Evolutionary conservation across 2,888 invertebrate species (phyloP).

Genomic region (Coleophora flavipennella): DNA sequence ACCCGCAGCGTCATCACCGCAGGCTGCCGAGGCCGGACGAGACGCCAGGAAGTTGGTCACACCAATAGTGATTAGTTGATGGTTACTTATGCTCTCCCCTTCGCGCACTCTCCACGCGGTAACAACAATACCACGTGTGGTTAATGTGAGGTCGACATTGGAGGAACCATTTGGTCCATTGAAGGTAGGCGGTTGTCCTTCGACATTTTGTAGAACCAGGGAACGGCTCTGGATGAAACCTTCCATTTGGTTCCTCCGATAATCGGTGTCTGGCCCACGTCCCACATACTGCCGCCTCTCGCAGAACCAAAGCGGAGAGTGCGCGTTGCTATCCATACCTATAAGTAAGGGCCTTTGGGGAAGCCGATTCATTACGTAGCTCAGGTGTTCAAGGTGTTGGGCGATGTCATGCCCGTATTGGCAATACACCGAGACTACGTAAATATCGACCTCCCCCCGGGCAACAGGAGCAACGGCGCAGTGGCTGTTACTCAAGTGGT

Average conservation of each 20-base stretch:
- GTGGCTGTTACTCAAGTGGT: constrained; percentile 12
- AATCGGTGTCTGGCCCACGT: constrained; percentile 7
- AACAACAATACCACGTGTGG: constrained; percentile 1
- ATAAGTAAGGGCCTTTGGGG: constrained; percentile 7
- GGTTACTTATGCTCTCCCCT: constrained; percentile 14
- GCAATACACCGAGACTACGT: constrained; percentile 16
- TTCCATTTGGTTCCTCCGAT: constrained; percentile 10
- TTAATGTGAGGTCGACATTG: constrained; percentile 20
- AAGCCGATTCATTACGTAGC: constrained; percentile 6
- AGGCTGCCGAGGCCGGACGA: constrained; percentile 1
- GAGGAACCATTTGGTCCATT: constrained; percentile 12
- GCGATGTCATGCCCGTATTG: constrained; percentile 15
- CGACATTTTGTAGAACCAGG: constrained; percentile 9
- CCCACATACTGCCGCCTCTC: constrained; percentile 8
- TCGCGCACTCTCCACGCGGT: constrained; percentile 14
- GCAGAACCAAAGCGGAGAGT: constrained; percentile 22
- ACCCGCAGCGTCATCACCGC: background rate
- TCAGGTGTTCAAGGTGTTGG: constrained; percentile 13
- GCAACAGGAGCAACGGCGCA: constrained; percentile 12
- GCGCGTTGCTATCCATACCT: constrained; percentile 19
- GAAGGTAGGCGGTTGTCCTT: constrained; percentile 14
- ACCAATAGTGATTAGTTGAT: constrained; percentile 11
- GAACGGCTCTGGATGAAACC: constrained; percentile 7
- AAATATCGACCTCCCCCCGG: background rate
- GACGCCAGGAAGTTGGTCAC: background rate